These are phyloP conservation scores for Callosobruchus maculatus DNA, from an alignment of 2,888 invertebrate genomes.

Conservation along the genomic window DNA sequence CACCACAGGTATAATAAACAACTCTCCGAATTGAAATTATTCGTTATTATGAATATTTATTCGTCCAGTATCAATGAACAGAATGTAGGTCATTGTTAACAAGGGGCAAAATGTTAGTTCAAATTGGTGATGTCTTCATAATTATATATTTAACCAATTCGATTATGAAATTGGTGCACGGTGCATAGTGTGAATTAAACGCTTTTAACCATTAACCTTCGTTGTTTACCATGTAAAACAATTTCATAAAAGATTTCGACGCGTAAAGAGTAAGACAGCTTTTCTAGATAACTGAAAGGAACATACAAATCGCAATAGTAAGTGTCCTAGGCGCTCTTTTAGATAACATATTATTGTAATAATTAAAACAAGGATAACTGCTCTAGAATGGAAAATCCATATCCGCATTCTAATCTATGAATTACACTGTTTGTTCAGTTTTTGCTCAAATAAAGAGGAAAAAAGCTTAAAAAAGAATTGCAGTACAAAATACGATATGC, in stretches of 20 bases:
- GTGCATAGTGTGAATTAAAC: background rate
- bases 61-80: constrained; percentile 3
- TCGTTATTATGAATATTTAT: background rate
- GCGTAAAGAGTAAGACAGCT: background rate
- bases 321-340: background rate
- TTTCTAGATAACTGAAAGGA: background rate
- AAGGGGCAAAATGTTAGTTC: constrained; percentile 1
- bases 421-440: too few species aligned
- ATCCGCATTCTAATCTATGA: too few species aligned
- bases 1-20: background rate
- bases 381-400: too few species aligned
- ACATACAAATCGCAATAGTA: background rate
- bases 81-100: constrained; percentile 8
- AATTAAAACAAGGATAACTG: too few species aligned
- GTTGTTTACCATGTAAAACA: background rate
- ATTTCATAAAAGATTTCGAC: background rate
- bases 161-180: background rate
- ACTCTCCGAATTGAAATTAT: constrained; percentile 1
- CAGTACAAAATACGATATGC: too few species aligned
- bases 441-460: too few species aligned
- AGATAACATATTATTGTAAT: background rate
- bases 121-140: background rate
- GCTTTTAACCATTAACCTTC: background rate
- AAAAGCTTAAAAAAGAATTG: too few species aligned
- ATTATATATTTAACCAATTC: background rate